A percentile compares a stretch with the other conserved stretches of the same genome.
These are phyloP conservation scores for Gonioctena quinquepunctata DNA, from an alignment of 1,140 invertebrate genomes.

Conservation along the genomic window DNA sequence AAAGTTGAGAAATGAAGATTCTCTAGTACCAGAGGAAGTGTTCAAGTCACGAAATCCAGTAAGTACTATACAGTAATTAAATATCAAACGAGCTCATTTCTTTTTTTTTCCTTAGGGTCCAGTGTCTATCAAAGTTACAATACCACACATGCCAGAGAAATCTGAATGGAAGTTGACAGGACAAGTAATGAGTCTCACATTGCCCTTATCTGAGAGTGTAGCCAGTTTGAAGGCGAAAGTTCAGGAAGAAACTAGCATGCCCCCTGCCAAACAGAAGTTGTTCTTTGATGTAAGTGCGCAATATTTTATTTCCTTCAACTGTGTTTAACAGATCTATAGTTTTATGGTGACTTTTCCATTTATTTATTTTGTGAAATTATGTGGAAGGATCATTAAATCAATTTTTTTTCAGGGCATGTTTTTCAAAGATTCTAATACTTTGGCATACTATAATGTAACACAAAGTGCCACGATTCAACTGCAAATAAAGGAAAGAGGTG, in stretches of 20 bases:
- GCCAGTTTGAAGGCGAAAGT: slow-evolving; percentile 87
- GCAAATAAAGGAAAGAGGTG: slow-evolving; percentile 95
- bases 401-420: slow-evolving; percentile 83
- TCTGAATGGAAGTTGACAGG: slow-evolving; percentile 97
- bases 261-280: slow-evolving; percentile 97
- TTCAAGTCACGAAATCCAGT: slow-evolving; percentile 72
- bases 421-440: slow-evolving; percentile 94
- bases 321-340: no score
- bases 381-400: not conserved
- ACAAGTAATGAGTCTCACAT: slow-evolving; percentile 78
- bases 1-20: slow-evolving; percentile 89
- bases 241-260: slow-evolving; percentile 88
- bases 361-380: not conserved
- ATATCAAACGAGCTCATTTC: not conserved
- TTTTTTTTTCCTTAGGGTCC: slow-evolving; percentile 59
- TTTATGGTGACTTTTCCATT: not conserved
- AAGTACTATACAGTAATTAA: no score
- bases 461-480: slow-evolving; percentile 84
- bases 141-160: slow-evolving; percentile 86
- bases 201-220: slow-evolving; percentile 81
- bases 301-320: no score
- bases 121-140: slow-evolving; percentile 75
- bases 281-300: slow-evolving; percentile 76
- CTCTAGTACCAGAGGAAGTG: slow-evolving; percentile 83
- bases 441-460: slow-evolving; percentile 95